These are phyloP conservation scores for Istiophorus platypterus DNA, from an alignment of 2,113 vertebrate species.

Conservation along the genomic window DNA sequence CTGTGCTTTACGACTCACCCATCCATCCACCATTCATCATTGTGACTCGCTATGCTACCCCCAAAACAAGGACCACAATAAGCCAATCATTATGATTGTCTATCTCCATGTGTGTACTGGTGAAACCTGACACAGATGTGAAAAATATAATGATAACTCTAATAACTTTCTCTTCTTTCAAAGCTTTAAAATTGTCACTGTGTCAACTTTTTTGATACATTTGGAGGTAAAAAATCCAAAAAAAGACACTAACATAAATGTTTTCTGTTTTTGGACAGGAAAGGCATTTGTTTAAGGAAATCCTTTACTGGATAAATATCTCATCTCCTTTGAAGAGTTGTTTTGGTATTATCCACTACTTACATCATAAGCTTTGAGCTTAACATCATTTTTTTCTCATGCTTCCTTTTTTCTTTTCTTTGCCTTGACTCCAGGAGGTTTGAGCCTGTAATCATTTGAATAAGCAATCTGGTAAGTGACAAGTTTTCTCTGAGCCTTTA, in stretches of 20 bases:
- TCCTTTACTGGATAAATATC: neutral
- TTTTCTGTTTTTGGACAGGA: neutral
- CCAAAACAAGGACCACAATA: too few species aligned
- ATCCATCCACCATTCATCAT: neutral
- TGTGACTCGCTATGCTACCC: neutral
- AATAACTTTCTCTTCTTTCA: too few species aligned
- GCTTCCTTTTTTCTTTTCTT: neutral
- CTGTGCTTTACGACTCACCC: too few species aligned
- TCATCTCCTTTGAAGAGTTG: neutral
- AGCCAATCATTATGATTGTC: too few species aligned
- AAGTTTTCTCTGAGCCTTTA: neutral
- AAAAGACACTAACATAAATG: neutral
- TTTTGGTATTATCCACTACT: neutral
- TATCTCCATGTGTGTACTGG: too few species aligned
- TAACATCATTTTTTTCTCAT: neutral
- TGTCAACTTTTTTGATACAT: too few species aligned
- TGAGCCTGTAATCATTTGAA: slow-evolving; percentile 1
- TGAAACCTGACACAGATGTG: too few species aligned
- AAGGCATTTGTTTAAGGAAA: neutral
- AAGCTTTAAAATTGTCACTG: too few species aligned
- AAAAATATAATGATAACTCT: too few species aligned
- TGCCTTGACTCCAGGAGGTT: neutral
- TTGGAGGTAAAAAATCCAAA: neutral
- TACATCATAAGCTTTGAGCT: slow-evolving; percentile 3
- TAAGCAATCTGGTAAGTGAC: slow-evolving; percentile 14